Percentiles rank a stretch among this genome's conserved stretches.
These are phyloP conservation scores for Bergia puertoricense DNA, from an alignment of 92 coral and sea anemone species.

Conservation along the genomic window DNA sequence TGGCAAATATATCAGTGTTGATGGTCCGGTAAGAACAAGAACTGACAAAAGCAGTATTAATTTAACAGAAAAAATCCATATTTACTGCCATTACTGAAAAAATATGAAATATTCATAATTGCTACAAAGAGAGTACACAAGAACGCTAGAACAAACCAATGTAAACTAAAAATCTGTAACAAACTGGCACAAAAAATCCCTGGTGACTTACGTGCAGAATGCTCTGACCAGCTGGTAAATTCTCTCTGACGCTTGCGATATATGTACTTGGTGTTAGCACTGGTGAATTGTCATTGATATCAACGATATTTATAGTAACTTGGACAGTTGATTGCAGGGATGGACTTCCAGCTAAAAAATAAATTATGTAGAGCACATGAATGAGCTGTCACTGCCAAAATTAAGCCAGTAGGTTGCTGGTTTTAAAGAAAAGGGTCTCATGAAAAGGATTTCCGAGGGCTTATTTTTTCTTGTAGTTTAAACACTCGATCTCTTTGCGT, in stretches of 20 bases:
- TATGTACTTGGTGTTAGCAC: slow-evolving; percentile 71
- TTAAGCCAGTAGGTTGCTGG: not conserved
- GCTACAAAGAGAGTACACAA: no score
- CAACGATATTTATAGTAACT: slow-evolving; percentile 84
- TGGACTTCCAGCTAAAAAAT: slow-evolving; percentile 73
- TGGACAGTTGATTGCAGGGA: slow-evolving; percentile 78
- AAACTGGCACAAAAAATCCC: no score
- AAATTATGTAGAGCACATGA: not conserved
- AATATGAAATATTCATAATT: no score
- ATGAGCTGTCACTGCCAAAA: not conserved
- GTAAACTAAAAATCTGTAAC: not conserved
- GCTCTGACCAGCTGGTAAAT: slow-evolving; percentile 86
- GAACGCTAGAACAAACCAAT: not conserved
- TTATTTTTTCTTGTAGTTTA: no score
- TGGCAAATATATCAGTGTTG: no score
- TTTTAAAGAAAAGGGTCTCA: no score
- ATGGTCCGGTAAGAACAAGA: no score
- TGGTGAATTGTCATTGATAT: slow-evolving; percentile 92
- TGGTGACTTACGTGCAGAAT: slow-evolving; percentile 67
- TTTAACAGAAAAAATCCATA: no score
- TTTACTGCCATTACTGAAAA: no score
- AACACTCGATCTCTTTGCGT: no score
- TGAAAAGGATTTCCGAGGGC: no score
- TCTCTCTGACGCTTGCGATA: slow-evolving; percentile 76
- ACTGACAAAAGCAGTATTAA: no score